These are phyloP conservation scores for Osedax frankpressi DNA, from an alignment of 2,888 invertebrate species.

Conservation along the genomic window DNA sequence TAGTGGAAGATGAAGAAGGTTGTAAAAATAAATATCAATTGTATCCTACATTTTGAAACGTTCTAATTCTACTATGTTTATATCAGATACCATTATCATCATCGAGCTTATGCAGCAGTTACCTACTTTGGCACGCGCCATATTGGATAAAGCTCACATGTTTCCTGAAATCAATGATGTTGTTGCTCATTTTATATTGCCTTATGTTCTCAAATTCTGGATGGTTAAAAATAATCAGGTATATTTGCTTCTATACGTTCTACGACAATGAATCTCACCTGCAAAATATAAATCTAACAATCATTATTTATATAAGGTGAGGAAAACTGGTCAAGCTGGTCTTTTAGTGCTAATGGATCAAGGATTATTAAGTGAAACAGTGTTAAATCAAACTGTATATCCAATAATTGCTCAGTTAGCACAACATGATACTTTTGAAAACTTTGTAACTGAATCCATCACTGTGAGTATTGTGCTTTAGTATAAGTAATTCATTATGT, in stretches of 20 bases:
- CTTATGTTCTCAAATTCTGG: background rate
- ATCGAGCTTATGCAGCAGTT: slow-evolving; percentile 58
- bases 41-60: too few species aligned
- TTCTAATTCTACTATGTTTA: slow-evolving; percentile 6
- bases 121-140: slow-evolving; percentile 56
- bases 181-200: background rate
- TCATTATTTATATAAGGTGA: slow-evolving; percentile 48
- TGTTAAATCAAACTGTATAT: background rate
- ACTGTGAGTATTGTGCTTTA: background rate
- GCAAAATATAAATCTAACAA: background rate
- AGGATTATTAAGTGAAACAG: slow-evolving; percentile 44
- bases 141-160: slow-evolving; percentile 46
- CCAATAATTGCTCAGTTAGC: background rate
- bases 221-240: background rate
- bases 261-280: background rate
- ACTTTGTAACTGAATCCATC: background rate
- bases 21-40: background rate
- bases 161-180: slow-evolving; percentile 11
- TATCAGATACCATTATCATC: slow-evolving; percentile 54
- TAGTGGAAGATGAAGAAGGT: background rate
- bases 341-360: slow-evolving; percentile 57
- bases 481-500: background rate
- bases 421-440: background rate
- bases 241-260: too few species aligned
- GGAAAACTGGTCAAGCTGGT: slow-evolving; percentile 56